Base-by-base conservation (phyloP, 2,888 invertebrate species). In the Cephalotes varians region DNA sequence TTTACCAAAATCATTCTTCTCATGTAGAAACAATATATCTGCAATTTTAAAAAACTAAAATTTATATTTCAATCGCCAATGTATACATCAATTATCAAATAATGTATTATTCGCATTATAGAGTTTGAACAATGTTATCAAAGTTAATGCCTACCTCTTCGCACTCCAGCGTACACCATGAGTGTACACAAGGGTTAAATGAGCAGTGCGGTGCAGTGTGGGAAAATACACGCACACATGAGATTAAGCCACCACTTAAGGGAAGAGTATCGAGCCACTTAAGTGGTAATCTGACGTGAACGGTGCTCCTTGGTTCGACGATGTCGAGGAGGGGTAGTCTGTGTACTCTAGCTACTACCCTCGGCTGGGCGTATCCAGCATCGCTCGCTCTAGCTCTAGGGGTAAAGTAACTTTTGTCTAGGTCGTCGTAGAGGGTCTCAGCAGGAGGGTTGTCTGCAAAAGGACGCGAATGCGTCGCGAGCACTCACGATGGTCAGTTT, bases 401-500 rank as follows among this genome's bases (percentile, higher is more conserved):
- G 90, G 73, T 86, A 25, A 89, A 87, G 81, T 83, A 89, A 89
- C 86, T 84, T 88, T 89, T 89, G 89, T 89, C 86, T 76, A 62
- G 65, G 47, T 31, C 10, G 21, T 47, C 21, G 79, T 58, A 62
- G 64, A 69, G 73, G 67, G 83, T 44, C 73, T 31, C 83, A 51
- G 60, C 85, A 62, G 85, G 86, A 85, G 69, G 80, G 81, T 87
- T 9, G 28, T 82, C 76, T 73, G 79, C 77, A 74, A 79, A 82
- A 77, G 80, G 58, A 58, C 72, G 49, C 73, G 71, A 88, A 85
- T 82, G 82, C 81, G 82, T 82, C 62, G 44, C 28, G 64, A 58
- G 69, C 80, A 86, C 90, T 87, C 86, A 49, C 83, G 67, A 91
- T 74, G 91, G 92, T 92, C 91, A 91, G 88, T 92, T 88, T 88